Conservation (phyloP, 2,888 invertebrate species). For the Adelphocoris suturalis region DNA sequence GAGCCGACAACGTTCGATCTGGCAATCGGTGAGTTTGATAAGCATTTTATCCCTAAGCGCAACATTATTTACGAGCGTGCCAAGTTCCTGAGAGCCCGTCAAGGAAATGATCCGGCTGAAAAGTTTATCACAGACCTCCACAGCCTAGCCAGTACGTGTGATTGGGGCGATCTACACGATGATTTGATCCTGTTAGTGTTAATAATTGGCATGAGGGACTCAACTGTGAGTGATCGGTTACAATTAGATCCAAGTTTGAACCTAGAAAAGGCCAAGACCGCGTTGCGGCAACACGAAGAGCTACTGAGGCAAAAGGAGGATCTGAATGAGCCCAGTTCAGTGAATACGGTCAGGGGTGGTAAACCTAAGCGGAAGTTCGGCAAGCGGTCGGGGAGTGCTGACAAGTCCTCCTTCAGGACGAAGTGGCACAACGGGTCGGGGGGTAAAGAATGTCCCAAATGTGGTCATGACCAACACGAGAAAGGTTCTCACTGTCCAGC, state of each 20-base stretch:
- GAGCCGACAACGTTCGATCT: not conserved
- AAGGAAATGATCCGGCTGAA: not conserved
- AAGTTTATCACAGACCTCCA: not conserved
- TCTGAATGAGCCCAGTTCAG: not conserved
- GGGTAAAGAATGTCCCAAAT: too few relatives aligned
- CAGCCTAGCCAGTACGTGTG: too few relatives aligned
- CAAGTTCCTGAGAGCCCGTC: not conserved
- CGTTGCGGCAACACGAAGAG: not conserved
- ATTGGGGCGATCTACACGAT: too few relatives aligned
- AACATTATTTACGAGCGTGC: too few relatives aligned
- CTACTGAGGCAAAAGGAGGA: not conserved
- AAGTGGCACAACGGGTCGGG: too few relatives aligned
- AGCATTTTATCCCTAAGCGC: not conserved
- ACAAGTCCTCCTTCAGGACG: too few relatives aligned
- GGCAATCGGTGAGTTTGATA: not conserved
- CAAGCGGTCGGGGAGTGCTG: too few relatives aligned
- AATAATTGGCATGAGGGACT: slow-evolving; percentile 6
- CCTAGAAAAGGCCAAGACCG: not conserved
- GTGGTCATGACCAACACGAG: too few relatives aligned
- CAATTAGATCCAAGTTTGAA: not conserved
- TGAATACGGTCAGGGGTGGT: too few relatives aligned
- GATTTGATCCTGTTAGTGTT: too few relatives aligned
- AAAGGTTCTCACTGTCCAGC: too few relatives aligned
- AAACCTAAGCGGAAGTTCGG: too few relatives aligned
- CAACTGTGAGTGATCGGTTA: not conserved